Evolutionary conservation across 2,888 invertebrate genomes (phyloP), one percentile per base, ranked within the genome.

Genomic region (Sisyra nigra): DNA sequence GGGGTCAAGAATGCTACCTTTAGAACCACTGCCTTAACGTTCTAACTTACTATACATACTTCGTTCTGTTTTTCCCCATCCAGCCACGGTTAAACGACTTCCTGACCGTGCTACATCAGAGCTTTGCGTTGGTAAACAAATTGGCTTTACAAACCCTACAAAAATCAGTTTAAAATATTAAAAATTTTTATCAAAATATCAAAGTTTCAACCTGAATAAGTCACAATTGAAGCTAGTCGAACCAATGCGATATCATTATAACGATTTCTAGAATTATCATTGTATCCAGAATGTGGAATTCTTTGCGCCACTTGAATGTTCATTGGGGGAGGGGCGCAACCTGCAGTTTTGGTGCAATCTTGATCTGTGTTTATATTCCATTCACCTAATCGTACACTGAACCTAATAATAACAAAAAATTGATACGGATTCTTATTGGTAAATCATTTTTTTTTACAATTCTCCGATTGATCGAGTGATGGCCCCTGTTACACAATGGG

Each of bases 361-460:
- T 13, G 3, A 11, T 35, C 41, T 1, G 33, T 41, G 8, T 19
- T 24, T 13, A 24, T 18, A 6, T 41, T 31, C 33, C 34, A 34
- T 34, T 41, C 41, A 3, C 41, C 41, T 5, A 41, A 13, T 34
- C 41, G 33, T n/a, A 41, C 41, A n/a, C 11, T 11, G 19, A 11
- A 34, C 11, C 41, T 41, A 8, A 13, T 33, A 41, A 13, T 18
- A n/a, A 30, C n/a, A 30, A n/a, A n/a, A n/a, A n/a, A n/a, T n/a
- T n/a, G n/a, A n/a, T n/a, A n/a, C n/a, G n/a, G n/a, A n/a, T n/a
- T n/a, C n/a, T n/a, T n/a, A n/a, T n/a, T n/a, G n/a, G n/a, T n/a
- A n/a, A n/a, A n/a, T n/a, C n/a, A n/a, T n/a, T n/a, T n/a, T n/a
- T 41, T 60, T 67, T 63, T 54, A 70, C 70, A 69, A 60, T 42